phyloP scores from a whole-genome alignment of 53 echinoderm and acorn worm species.

The Luidia sarsii region DNA sequence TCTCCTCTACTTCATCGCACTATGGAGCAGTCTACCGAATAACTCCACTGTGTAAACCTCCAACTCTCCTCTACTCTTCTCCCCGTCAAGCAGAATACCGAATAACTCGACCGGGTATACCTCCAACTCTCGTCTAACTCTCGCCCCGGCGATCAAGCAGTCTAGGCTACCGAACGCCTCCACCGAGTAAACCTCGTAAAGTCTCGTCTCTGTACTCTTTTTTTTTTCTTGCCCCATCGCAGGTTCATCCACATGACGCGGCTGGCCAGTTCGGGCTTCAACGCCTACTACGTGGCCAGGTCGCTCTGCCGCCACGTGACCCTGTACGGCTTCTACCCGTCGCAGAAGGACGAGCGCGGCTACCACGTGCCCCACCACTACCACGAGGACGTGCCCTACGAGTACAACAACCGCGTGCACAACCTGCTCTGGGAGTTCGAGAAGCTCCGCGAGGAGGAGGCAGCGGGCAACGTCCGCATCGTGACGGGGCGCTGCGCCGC shows the following conservation, averaged over 20 bases:
- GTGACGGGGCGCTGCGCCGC: constrained; percentile 26
- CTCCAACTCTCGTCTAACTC: too few relatives aligned
- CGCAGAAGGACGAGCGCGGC: constrained; percentile 28
- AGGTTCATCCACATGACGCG: constrained; percentile 53
- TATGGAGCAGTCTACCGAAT: too few relatives aligned
- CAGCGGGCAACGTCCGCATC: constrained; percentile 10
- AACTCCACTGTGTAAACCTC: too few relatives aligned
- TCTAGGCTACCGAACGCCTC: too few relatives aligned
- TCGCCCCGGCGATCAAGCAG: too few relatives aligned
- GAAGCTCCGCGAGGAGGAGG: constrained; percentile 7
- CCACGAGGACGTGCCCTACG: constrained; percentile 65
- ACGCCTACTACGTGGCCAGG: constrained; percentile 62
- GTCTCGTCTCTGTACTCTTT: background rate
- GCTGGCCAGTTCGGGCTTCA: constrained; percentile 74
- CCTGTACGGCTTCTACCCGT: constrained; percentile 77
- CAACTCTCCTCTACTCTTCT: too few relatives aligned
- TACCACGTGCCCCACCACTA: constrained; percentile 67
- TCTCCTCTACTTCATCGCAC: too few relatives aligned
- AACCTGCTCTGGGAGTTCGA: constrained; percentile 54
- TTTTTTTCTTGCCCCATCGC: background rate
- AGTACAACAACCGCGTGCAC: constrained; percentile 62
- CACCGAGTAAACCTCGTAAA: background rate
- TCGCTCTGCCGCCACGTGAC: constrained; percentile 75
- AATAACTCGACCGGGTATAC: too few relatives aligned
- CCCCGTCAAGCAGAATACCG: too few relatives aligned